Conservation (phyloP, 2,888 invertebrate genomes). For the Polydrusus tereticollis region DNA sequence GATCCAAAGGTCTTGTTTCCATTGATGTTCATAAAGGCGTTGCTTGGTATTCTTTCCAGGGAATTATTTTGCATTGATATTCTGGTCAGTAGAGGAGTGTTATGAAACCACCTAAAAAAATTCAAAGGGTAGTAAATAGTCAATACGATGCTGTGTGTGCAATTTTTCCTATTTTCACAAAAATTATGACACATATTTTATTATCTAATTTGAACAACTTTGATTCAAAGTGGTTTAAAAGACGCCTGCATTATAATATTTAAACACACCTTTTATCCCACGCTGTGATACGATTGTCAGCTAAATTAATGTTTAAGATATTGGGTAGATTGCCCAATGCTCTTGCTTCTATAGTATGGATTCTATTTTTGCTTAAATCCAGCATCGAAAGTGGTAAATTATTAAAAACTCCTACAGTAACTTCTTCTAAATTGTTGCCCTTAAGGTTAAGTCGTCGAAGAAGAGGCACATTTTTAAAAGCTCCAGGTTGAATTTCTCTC, state of each 20-base stretch:
- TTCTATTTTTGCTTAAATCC: constrained; percentile 58
- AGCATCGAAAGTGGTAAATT: constrained; percentile 57
- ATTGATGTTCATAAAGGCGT: constrained; percentile 55
- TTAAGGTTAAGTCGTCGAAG: constrained; percentile 57
- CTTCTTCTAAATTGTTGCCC: constrained; percentile 54
- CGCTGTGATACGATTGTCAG: constrained; percentile 53
- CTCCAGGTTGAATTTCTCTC: constrained; percentile 55
- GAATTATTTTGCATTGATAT: constrained; percentile 58
- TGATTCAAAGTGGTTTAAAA: background rate
- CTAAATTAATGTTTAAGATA: constrained; percentile 56
- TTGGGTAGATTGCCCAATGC: constrained; percentile 59
- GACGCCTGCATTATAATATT: too few relatives aligned
- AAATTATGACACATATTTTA: too few relatives aligned
- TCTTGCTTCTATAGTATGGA: constrained; percentile 55
- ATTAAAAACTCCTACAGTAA: constrained; percentile 59
- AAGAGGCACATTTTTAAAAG: constrained; percentile 58
- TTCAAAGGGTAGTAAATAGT: background rate
- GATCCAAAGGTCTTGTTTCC: constrained; percentile 53
- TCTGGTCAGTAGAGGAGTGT: constrained; percentile 54
- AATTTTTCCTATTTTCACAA: background rate
- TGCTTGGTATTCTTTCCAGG: constrained; percentile 52
- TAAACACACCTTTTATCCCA: constrained; percentile 55
- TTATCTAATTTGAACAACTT: background rate
- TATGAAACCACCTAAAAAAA: constrained; percentile 53
- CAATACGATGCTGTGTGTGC: background rate